Base-by-base conservation (phyloP, 2,888 invertebrate species). In the Helobdella robusta region DNA sequence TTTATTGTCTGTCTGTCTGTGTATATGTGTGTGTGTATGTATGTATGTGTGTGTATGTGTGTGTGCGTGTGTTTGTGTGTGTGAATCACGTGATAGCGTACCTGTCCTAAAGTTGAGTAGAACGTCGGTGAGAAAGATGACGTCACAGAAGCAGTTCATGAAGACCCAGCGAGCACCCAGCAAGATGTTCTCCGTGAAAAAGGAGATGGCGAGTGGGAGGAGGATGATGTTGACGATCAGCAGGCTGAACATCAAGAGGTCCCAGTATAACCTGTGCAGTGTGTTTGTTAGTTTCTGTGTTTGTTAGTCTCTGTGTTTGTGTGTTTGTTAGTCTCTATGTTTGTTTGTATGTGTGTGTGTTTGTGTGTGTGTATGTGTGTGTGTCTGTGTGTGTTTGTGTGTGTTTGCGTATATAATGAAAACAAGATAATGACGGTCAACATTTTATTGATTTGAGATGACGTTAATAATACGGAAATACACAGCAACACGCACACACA, bases 111-210 rank as follows among this genome's bases (percentile, higher is more conserved):
- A 62, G 62, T 62, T 62, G 62, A 62, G 62, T 2, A 62, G 50
- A 35, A 62, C 50, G 62, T 62, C 62, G 5, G 62, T 62, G 28
- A 62, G 50, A 35, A 62, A 62, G 34, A 62, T 44, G 62, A 62
- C 62, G 46, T 62, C 62, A 28, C 62, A 62, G 30, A 50, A 20
- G 32, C 62, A 62, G 44, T 62, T 62, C 44, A 62, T 32, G 46
- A 50, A 50, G 28, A 62, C 50, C 62, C 62, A 62, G 50, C 28
- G 48, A 50, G 32, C 18, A 25, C 62, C 62, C 23, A 62, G 50
- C 2, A 62, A 50, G 32, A 62, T 62, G 50, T n/a, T 18, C n/a
- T 62, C 62, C 6, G 62, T 62, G 50, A 62, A 62, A 50, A 62
- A 62, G 48, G 62, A 62, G 48, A 62, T 62, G 2, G 62, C 62